These are phyloP conservation scores for Synergus japonicus DNA, from an alignment of 2,888 invertebrate genomes.

Conservation along the genomic window DNA sequence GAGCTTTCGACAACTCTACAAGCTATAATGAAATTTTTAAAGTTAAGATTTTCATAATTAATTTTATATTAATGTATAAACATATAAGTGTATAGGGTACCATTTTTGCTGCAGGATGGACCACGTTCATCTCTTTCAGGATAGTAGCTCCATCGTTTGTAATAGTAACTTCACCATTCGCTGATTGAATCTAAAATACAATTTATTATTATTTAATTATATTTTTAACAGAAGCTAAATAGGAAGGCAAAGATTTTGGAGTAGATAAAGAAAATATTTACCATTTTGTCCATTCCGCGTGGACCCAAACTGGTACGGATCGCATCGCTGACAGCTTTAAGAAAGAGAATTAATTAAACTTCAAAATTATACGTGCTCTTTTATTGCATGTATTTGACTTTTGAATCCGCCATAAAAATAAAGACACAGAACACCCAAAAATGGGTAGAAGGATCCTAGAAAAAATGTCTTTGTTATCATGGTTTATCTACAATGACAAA, in stretches of 20 bases:
- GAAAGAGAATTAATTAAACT: neutral
- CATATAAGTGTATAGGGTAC: slow-evolving; percentile 77
- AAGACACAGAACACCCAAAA: neutral
- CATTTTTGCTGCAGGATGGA: slow-evolving; percentile 99
- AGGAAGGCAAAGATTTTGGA: slow-evolving; percentile 14
- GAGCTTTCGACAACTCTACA: slow-evolving; percentile 98
- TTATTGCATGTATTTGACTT: neutral
- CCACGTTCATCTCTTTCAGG: slow-evolving; percentile 98
- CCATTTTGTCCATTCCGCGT: slow-evolving; percentile 99
- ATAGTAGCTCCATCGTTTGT: slow-evolving; percentile 99
- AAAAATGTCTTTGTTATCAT: neutral
- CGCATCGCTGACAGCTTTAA: slow-evolving; percentile 97
- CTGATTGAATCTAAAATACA: slow-evolving; percentile 89
- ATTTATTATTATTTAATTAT: neutral
- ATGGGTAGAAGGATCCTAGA: neutral
- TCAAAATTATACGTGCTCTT: neutral
- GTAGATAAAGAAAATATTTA: slow-evolving; percentile 73
- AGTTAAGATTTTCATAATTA: neutral
- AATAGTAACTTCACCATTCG: slow-evolving; percentile 98
- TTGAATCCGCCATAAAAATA: slow-evolving; percentile 1
- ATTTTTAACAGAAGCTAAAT: slow-evolving; percentile 10
- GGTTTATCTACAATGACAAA: neutral
- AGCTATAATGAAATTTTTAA: slow-evolving; percentile 81
- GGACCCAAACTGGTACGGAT: slow-evolving; percentile 99
- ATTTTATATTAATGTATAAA: too few species aligned